Base-by-base conservation (phyloP, 1,140 invertebrate genomes). In the Drosophila triauraria region DNA sequence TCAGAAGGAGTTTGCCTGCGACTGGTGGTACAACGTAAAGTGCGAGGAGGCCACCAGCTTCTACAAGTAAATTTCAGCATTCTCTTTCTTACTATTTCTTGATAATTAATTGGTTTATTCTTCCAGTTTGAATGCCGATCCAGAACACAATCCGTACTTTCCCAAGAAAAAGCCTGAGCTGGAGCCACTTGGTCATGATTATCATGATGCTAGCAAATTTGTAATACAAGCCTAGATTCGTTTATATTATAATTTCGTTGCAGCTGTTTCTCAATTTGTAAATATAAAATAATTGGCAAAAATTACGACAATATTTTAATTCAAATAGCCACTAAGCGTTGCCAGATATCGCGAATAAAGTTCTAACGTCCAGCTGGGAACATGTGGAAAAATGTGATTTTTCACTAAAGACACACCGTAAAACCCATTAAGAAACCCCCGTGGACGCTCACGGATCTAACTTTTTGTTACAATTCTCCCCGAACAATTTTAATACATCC, bases 11-110 rank as follows among this genome's bases (percentile, higher is more conserved):
- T 97, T 98, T 78, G 95, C 96, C 27, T 98, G 97, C 80, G 97
- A 98, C 90, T 98, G 97, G 97, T 98, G 97, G 97, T 98, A 97
- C 93, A 98, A 98, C 88, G 97, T 98, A 0, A 96, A 98, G 86
- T 98, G 95, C 77, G 94, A 94, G 9, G 94, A 96, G 80, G 96
- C 96, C 25, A 93, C 94, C 4, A 80, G 78, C 38, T 84, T 91
- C 7, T 93, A 93, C 60, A 75, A 88, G 91, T 93, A 75, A 74
- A 79, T 78, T 23, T 27, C 10, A 4, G 20, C 5, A 47, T 38
- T 30, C 35, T 13, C 7, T 90, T 43, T 0, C 30, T 13, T 60
- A 75, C 60, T 80, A 62, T 78, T 71, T 60, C 69, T n/a, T 32
- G 79, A 63, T 68, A 38, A 30, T 2, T 8, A 32, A 15, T 32